These are phyloP conservation scores for Rhadina sibilatrix DNA, from an alignment of 2,113 vertebrate genomes.

Conservation along the genomic window DNA sequence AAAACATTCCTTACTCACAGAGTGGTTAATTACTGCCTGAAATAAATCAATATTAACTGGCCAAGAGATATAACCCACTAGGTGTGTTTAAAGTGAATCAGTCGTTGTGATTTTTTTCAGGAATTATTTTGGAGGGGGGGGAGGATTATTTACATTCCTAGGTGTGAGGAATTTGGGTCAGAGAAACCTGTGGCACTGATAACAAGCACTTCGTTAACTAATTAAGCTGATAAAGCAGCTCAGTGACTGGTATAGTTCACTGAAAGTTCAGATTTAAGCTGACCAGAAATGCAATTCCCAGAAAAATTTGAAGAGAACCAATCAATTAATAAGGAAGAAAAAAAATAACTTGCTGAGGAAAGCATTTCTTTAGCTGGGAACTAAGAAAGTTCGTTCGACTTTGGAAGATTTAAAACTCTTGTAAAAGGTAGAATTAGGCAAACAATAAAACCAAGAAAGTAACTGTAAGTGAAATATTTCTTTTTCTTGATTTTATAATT, in stretches of 20 bases:
- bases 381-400: not conserved
- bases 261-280: slow-evolving; percentile 55
- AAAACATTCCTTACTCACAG: not conserved
- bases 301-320: slow-evolving; percentile 8
- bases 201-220: slow-evolving; percentile 25
- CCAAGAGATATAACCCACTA: not conserved
- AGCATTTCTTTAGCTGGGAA: not conserved
- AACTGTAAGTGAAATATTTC: not conserved
- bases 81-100: slow-evolving; percentile 5
- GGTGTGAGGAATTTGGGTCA: not conserved
- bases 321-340: not conserved
- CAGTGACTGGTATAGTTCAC: slow-evolving; percentile 36
- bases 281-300: slow-evolving; percentile 23
- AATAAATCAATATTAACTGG: slow-evolving; percentile 16
- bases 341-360: not conserved
- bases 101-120: not conserved
- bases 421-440: not conserved
- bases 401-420: not conserved
- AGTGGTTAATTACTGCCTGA: slow-evolving; percentile 35
- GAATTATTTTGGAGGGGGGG: not conserved
- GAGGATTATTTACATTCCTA: slow-evolving; percentile 22
- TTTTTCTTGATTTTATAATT: not conserved
- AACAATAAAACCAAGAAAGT: not conserved
- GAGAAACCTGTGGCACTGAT: not conserved
- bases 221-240: slow-evolving; percentile 33